Evolutionary conservation across 2,113 vertebrate genomes (phyloP).

Genomic region (Pimephales promelas): DNA sequence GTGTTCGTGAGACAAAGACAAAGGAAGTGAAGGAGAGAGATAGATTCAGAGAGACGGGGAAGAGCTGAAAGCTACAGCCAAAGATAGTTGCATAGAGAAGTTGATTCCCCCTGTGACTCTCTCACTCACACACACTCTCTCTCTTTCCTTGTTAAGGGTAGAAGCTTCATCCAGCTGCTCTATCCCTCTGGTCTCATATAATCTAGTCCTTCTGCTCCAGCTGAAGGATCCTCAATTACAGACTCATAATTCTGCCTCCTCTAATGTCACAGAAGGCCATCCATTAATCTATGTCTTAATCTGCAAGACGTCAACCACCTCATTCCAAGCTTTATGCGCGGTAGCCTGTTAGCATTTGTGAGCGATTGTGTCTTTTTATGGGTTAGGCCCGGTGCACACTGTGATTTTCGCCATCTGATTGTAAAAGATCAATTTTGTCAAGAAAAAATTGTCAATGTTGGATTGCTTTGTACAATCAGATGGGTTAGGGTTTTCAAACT

Average conservation of each 20-base stretch:
- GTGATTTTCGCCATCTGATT: constrained; percentile 3
- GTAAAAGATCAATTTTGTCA: background rate
- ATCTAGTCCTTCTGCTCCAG: constrained; percentile 28
- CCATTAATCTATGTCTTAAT: constrained; percentile 28
- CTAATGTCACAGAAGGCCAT: constrained; percentile 36
- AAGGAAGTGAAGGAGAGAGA: constrained; percentile 15
- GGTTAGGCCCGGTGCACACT: constrained; percentile 4
- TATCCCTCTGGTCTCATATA: constrained; percentile 28
- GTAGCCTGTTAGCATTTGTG: background rate
- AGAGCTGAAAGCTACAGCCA: constrained; percentile 29
- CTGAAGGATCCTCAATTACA: constrained; percentile 23
- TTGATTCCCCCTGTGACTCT: constrained; percentile 20
- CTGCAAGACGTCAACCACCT: constrained; percentile 23
- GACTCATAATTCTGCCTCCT: constrained; percentile 5
- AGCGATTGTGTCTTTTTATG: background rate
- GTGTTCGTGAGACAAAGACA: constrained; percentile 37
- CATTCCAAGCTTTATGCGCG: background rate
- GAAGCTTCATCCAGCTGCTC: constrained; percentile 22
- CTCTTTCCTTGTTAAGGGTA: constrained; percentile 50
- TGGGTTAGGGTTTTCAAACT: too few species aligned
- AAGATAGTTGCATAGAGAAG: constrained; percentile 41
- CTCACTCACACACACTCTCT: background rate
- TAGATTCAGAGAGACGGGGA: background rate
- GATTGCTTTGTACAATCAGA: too few species aligned
- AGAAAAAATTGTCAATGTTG: background rate